Base-by-base conservation (phyloP, 2,888 invertebrate species). In the Dicyrtoma fusca region DNA sequence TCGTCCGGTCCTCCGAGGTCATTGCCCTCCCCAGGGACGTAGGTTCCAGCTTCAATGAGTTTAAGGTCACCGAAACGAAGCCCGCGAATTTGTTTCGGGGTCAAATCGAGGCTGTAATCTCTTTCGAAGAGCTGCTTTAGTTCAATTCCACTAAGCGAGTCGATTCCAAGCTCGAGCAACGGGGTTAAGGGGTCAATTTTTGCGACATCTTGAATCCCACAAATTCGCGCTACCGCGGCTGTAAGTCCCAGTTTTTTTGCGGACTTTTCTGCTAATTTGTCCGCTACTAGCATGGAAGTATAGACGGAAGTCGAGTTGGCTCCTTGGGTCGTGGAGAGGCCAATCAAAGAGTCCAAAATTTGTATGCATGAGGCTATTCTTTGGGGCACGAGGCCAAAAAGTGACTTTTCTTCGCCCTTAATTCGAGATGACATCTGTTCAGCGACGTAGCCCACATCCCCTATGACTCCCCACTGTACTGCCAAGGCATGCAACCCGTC, bases 101-200 rank as follows among this genome's bases (percentile, higher is more conserved):
- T 90, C 4, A 97, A 85, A 82, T 90, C 89, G 69, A 97, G 86
- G 82, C 96, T 95, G 82, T 91, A 95, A 82, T 95, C 93, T 81
- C 94, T 86, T 83, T 96, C 95, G 1, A 96, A 84, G 0, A 91
- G 91, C 84, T 96, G 95, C 81, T 96, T 96, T 79, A 98, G 94
- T 85, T 98, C 97, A 0, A 97, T 94, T 0, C 94, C 94, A 94
- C 95, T 97, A 86, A 97, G 89, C 1, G 97, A 97, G 85, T 98
- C 97, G 90, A 98, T 92, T 47, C 97, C 97, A 76, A 98, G 86
- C 83, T 97, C 97, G 1, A 94, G 92, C 1, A 98, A 85, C 26
- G 85, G 86, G n/a, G 84, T 83, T 66, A 85, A 84, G 21, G 84
- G 82, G 23, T 42, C 34, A n/a, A 68, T 53, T 68, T 68, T 68